Percentiles rank a stretch among this genome's conserved stretches.
Evolutionary conservation across 2,888 invertebrate species (phyloP).

Genomic region (Melikaiella ostensackeni): DNA sequence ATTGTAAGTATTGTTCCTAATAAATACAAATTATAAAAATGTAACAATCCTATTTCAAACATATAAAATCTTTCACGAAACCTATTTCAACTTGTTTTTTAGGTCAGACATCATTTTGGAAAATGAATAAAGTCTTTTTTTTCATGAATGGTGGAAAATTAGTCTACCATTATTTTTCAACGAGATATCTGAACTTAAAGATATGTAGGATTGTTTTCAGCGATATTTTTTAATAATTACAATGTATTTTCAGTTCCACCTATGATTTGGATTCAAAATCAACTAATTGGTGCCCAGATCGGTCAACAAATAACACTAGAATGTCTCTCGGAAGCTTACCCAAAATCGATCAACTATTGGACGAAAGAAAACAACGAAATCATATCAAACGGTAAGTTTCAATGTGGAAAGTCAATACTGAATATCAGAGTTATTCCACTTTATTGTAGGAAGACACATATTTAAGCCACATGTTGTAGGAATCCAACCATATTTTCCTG

Average conservation of each 20-base stretch:
- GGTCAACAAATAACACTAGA: slow-evolving; percentile 87
- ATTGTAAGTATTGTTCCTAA: slow-evolving; percentile 83
- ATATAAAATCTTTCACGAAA: too few relatives aligned
- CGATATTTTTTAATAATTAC: background rate
- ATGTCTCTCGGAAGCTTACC: slow-evolving; percentile 91
- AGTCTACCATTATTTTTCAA: too few relatives aligned
- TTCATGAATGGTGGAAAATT: too few relatives aligned
- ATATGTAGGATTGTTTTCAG: too few relatives aligned
- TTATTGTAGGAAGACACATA: too few relatives aligned
- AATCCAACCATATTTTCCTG: background rate
- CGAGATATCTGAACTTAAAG: too few relatives aligned
- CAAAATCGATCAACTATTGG: slow-evolving; percentile 93
- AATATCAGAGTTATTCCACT: too few relatives aligned
- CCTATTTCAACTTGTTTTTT: too few relatives aligned
- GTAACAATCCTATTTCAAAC: too few relatives aligned
- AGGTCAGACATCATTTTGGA: too few relatives aligned
- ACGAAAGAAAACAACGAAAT: slow-evolving; percentile 86
- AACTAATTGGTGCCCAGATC: slow-evolving; percentile 88
- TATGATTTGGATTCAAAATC: slow-evolving; percentile 90
- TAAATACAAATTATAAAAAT: background rate
- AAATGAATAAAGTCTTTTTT: too few relatives aligned
- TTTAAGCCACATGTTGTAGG: background rate
- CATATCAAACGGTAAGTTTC: slow-evolving; percentile 83
- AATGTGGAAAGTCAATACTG: background rate
- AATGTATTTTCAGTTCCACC: slow-evolving; percentile 84